Base-by-base conservation (phyloP, 2,797 vertebrate genomes). In the Microtus agrestis region DNA sequence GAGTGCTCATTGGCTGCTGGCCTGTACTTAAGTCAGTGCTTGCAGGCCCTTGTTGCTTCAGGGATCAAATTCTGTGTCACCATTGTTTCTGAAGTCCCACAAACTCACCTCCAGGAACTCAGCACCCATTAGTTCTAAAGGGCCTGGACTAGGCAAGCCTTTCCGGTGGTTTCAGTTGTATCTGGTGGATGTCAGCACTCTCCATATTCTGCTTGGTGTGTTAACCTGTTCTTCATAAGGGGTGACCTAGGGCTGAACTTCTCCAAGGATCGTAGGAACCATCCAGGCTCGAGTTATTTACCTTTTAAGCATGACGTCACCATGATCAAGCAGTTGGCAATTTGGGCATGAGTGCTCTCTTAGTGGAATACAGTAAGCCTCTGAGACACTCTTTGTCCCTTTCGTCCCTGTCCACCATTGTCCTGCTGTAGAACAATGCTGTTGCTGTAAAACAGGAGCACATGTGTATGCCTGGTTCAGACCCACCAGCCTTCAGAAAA, bases 131-230 rank as follows among this genome's bases (percentile, higher is more conserved):
- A 46, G 65, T 78, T 82, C 23, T 7, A 15, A 89, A 65, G 65
- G 29, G 19, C 51, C 31, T 19, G 14, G 14, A 85, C 6, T 25
- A 43, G 54, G 19, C 5, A 14, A 2, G 25, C 31, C 13, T 43
- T 88, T 93, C 59, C 13, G 31, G 0, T 9, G 12, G 5, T n/a
- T 61, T 76, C 14, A 19, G 54, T 15, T 74, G 9, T 91, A 56
- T 34, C 63, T n/a, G 2, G 46, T 1, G 3, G n/a, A 31, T 23
- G 14, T 6, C 15, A 61, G 5, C 0, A 0, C 13, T 29, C 8
- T 65, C 48, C 0, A 0, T 21, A 0, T 6, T 4, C n/a, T 73
- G 13, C 9, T 76, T 80, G 48, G 48, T 67, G n/a, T 43, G 51
- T 31, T 37, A 15, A 21, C 14, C 27, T 34, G 17, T 40, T 29